Evolutionary conservation across 2,113 vertebrate species (phyloP).

Genomic region (Jaculus jaculus): DNA sequence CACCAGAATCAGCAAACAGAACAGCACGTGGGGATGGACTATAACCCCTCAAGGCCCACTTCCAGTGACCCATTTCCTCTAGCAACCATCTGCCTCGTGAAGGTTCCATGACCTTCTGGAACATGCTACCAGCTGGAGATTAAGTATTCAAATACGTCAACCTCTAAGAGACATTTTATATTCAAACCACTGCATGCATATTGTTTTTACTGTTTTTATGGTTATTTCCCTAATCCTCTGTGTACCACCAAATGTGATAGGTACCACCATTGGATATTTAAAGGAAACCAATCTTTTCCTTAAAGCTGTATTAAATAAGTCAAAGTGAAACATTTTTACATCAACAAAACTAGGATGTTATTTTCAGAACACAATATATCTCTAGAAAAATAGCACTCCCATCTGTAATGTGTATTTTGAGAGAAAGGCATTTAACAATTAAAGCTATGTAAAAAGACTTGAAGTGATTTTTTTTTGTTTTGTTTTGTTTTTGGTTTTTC

Average conservation of each 20-base stretch:
- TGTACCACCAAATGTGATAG: background rate
- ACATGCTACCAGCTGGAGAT: no score
- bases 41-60: no score
- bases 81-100: no score
- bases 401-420: background rate
- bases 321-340: constrained; percentile 41
- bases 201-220: background rate
- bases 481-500: no score
- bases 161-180: no score
- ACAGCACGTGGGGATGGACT: no score
- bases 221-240: background rate
- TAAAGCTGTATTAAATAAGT: background rate
- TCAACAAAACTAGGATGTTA: constrained; percentile 16
- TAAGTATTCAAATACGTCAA: no score
- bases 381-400: background rate
- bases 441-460: background rate
- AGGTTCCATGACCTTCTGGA: no score
- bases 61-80: no score
- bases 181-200: background rate
- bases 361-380: background rate
- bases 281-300: constrained; percentile 26
- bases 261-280: background rate
- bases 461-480: no score
- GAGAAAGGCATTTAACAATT: background rate
- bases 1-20: no score